Conservation (phyloP, 2,888 invertebrate genomes). For the Blera fallax region DNA sequence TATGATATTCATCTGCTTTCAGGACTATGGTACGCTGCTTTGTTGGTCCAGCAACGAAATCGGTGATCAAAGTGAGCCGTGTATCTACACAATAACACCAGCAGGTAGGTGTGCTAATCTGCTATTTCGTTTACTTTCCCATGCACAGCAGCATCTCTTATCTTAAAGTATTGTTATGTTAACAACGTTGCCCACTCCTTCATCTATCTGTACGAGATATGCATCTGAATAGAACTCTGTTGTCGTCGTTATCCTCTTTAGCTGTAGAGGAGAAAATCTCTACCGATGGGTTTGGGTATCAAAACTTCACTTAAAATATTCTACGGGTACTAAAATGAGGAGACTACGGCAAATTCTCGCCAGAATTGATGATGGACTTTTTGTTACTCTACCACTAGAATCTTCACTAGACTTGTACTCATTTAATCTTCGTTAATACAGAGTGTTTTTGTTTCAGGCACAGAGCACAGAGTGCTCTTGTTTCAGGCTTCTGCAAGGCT, state of each 20-base stretch:
- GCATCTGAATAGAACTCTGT: neutral
- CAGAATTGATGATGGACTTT: conserved; percentile 43
- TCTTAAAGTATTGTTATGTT: conserved; percentile 15
- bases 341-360: conserved; percentile 22
- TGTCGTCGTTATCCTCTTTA: conserved; percentile 7
- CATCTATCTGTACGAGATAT: neutral
- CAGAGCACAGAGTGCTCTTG: neutral
- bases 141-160: neutral
- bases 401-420: conserved; percentile 44
- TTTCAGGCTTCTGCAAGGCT: conserved; percentile 9
- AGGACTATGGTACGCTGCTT: conserved; percentile 88
- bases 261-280: conserved; percentile 8
- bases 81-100: conserved; percentile 88
- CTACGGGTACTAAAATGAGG: neutral
- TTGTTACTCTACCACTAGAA: conserved; percentile 28
- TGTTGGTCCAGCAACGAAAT: conserved; percentile 90
- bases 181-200: neutral
- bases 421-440: conserved; percentile 51
- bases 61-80: conserved; percentile 88
- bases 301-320: conserved; percentile 17
- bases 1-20: neutral
- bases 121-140: neutral
- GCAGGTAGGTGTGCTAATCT: conserved; percentile 84
- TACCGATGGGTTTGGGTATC: neutral
- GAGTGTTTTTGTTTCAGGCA: conserved; percentile 25